Percentiles rank a stretch among this genome's conserved stretches.
phyloP scores from a whole-genome alignment of 2,113 vertebrate species.

The Dendrocopos noguchii region DNA sequence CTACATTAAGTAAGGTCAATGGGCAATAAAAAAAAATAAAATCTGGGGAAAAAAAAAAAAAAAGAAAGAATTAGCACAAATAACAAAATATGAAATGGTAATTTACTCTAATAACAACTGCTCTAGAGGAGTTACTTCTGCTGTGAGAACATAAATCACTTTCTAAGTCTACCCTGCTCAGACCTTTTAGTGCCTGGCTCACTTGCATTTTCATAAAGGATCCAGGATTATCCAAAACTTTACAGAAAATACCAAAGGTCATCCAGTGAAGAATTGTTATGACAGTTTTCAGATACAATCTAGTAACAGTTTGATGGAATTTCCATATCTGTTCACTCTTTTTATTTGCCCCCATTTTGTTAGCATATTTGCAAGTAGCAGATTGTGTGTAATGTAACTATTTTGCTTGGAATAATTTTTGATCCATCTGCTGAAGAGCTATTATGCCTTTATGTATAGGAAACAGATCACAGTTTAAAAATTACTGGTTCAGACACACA shows the following conservation, averaged over 20 bases:
- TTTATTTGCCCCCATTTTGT: background rate
- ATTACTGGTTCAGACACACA: accelerated
- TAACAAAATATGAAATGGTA: background rate
- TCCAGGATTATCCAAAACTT: background rate
- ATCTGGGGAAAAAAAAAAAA: background rate
- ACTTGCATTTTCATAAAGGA: background rate
- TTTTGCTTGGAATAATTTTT: background rate
- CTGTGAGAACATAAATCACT: background rate
- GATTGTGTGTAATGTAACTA: background rate
- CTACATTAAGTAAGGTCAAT: background rate
- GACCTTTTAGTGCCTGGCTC: background rate
- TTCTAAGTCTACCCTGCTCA: background rate
- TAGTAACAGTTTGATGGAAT: background rate
- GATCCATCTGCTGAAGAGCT: background rate
- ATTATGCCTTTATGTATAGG: too few relatives aligned
- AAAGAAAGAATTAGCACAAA: background rate
- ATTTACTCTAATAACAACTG: background rate
- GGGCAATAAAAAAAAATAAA: background rate
- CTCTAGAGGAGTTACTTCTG: background rate
- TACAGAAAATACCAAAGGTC: background rate
- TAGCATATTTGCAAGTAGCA: background rate
- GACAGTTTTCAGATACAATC: background rate
- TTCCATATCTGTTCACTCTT: background rate
- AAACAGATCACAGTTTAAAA: background rate
- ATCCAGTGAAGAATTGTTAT: background rate